Percentiles rank a stretch among this genome's conserved stretches.
Conservation (phyloP, 1,140 invertebrate species). For the Homalodisca vitripennis region DNA sequence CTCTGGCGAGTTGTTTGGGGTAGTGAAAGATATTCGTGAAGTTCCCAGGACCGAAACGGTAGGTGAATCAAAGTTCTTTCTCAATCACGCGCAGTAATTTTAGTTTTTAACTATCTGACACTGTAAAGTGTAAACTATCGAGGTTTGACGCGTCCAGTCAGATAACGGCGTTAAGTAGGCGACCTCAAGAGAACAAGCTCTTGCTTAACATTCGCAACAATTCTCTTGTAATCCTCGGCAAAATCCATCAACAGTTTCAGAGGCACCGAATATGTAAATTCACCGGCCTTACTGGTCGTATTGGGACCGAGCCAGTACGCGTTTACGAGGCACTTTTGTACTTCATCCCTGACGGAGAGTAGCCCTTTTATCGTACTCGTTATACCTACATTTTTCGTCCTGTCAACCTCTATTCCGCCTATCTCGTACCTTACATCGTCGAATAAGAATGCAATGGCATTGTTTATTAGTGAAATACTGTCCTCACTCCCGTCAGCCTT, state of each 20-base stretch:
- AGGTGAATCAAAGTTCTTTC: too few relatives aligned
- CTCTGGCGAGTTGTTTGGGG: too few relatives aligned
- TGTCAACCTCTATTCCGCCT: background rate
- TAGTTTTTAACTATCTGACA: too few relatives aligned
- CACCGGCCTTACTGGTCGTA: background rate
- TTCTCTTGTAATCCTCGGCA: slow-evolving; percentile 51
- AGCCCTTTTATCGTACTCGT: slow-evolving; percentile 32
- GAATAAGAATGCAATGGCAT: background rate
- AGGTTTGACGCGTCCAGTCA: too few relatives aligned
- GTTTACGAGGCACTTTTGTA: slow-evolving; percentile 42
- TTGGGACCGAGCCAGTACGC: slow-evolving; percentile 40
- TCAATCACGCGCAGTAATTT: too few relatives aligned
- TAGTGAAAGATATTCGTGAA: too few relatives aligned
- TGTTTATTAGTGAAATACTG: background rate
- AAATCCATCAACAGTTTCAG: slow-evolving; percentile 48
- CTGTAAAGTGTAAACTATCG: too few relatives aligned
- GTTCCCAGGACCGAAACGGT: too few relatives aligned
- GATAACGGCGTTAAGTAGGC: too few relatives aligned
- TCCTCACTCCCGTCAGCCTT: background rate
- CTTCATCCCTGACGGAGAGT: slow-evolving; percentile 39
- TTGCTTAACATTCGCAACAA: slow-evolving; percentile 50
- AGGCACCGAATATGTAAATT: slow-evolving; percentile 47
- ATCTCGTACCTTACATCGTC: background rate
- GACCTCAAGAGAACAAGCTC: slow-evolving; percentile 49
- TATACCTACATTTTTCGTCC: slow-evolving; percentile 6